Conservation (phyloP, 2,113 vertebrate species). For the Sigmodon hispidus region DNA sequence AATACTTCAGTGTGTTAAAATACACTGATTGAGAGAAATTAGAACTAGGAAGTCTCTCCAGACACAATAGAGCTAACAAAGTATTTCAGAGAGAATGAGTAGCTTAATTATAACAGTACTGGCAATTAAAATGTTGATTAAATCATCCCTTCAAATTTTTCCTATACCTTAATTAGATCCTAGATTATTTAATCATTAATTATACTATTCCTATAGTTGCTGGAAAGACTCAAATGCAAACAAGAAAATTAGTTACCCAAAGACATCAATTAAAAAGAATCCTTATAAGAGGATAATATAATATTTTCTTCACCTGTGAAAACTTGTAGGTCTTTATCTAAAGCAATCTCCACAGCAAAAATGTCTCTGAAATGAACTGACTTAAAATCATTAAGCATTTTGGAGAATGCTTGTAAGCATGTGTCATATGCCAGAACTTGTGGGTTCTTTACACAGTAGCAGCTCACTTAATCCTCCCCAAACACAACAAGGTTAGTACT, state of each 20-base stretch:
- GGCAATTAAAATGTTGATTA: slow-evolving; percentile 56
- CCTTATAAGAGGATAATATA: background rate
- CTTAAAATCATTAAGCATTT: background rate
- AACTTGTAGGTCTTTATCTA: background rate
- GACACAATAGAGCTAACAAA: background rate
- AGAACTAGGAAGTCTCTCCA: background rate
- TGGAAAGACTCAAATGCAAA: slow-evolving; percentile 18
- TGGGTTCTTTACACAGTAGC: background rate
- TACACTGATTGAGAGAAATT: background rate
- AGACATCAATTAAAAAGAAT: slow-evolving; percentile 44
- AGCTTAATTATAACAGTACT: slow-evolving; percentile 46
- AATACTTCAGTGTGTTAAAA: background rate
- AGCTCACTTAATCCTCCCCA: background rate
- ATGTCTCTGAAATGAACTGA: background rate
- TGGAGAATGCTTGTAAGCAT: background rate
- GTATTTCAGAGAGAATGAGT: slow-evolving; percentile 43
- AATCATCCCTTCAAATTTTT: slow-evolving; percentile 49
- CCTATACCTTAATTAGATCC: slow-evolving; percentile 64
- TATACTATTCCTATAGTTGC: slow-evolving; percentile 8
- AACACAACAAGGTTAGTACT: background rate
- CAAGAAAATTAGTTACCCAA: slow-evolving; percentile 56
- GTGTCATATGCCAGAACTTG: background rate
- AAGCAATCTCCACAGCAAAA: slow-evolving; percentile 26
- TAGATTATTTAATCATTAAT: slow-evolving; percentile 63
- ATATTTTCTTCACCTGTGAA: slow-evolving; percentile 31